These are phyloP conservation scores for Callocephalon fimbriatum DNA, from an alignment of 2,113 vertebrate genomes.

Conservation along the genomic window DNA sequence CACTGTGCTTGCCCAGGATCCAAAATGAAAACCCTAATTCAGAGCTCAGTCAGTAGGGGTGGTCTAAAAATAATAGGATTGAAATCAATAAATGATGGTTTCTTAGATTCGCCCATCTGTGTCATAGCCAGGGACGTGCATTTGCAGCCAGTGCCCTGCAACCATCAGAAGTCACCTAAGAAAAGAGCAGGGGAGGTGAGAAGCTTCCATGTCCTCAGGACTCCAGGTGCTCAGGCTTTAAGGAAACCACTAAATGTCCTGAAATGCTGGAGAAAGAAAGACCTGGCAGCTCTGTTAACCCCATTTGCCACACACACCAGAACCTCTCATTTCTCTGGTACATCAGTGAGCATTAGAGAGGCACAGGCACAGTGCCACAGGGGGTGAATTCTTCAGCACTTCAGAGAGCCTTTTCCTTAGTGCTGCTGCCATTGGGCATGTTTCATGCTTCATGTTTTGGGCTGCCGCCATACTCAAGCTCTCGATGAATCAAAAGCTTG, in stretches of 20 bases:
- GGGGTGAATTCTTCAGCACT: background rate
- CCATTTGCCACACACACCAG: background rate
- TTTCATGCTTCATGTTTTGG: background rate
- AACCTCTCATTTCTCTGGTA: background rate
- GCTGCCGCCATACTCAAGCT: background rate
- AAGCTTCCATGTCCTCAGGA: background rate
- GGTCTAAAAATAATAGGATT: slow-evolving; percentile 7
- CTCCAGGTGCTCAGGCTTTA: background rate
- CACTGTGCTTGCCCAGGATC: fast-evolving
- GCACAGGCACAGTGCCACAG: fast-evolving
- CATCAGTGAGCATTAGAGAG: background rate
- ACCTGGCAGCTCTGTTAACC: background rate
- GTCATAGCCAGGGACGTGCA: fast-evolving
- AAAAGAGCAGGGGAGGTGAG: background rate
- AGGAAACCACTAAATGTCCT: background rate
- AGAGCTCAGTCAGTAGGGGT: background rate
- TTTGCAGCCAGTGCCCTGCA: background rate
- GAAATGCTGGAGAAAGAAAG: background rate
- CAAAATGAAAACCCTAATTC: background rate
- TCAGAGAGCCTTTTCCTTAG: background rate
- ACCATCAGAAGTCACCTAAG: background rate
- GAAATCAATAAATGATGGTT: background rate
- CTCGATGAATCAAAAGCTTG: background rate
- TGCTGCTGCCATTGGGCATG: background rate
- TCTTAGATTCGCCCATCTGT: background rate